phyloP scores from a whole-genome alignment of 2,888 invertebrate genomes.

The Phragmatobia fuliginosa region DNA sequence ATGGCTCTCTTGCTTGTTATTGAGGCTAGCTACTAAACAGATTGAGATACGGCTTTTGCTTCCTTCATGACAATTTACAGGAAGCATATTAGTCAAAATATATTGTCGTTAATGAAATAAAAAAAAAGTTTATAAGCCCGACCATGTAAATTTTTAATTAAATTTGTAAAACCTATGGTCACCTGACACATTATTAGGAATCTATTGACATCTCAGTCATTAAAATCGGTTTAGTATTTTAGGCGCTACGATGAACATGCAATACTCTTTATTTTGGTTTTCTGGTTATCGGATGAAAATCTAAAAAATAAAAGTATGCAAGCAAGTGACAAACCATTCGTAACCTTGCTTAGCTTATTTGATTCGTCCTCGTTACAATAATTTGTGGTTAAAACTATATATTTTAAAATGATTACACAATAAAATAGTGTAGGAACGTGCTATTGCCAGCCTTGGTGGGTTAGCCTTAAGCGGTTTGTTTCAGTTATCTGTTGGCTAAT shows the following conservation, averaged over 20 bases:
- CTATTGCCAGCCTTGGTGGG: conserved; percentile 46
- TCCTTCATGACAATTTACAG: neutral
- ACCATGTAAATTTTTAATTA: too few species aligned
- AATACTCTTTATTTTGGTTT: too few species aligned
- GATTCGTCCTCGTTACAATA: conserved; percentile 12
- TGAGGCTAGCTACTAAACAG: too few species aligned
- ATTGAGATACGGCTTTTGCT: neutral
- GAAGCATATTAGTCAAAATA: neutral
- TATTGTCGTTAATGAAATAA: too few species aligned
- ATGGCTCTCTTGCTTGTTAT: too few species aligned
- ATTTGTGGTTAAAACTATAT: conserved; percentile 16
- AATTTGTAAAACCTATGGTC: too few species aligned
- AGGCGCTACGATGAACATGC: too few species aligned
- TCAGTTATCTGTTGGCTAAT: conserved; percentile 19
- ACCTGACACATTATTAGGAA: too few species aligned
- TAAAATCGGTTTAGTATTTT: too few species aligned
- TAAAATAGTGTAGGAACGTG: conserved; percentile 34
- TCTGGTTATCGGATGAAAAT: neutral
- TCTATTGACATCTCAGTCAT: too few species aligned
- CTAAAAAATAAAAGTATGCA: neutral
- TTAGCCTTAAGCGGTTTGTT: conserved; percentile 45
- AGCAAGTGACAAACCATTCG: neutral
- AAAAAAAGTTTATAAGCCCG: too few species aligned
- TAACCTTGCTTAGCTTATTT: conserved; percentile 4
- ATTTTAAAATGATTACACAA: conserved; percentile 29